Conservation (phyloP, 2,888 invertebrate genomes). For the Plagodis dolabraria region DNA sequence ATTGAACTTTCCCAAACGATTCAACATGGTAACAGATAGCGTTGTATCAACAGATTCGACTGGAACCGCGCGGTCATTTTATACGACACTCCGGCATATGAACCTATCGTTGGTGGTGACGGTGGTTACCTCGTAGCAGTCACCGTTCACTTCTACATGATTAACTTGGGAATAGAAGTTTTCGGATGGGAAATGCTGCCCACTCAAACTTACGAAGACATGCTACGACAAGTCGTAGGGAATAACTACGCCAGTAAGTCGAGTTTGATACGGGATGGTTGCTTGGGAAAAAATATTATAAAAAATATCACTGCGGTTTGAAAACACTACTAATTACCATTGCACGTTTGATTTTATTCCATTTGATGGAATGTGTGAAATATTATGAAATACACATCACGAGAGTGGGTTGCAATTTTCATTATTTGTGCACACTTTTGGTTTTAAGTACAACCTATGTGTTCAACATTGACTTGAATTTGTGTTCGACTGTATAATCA, state of each 20-base stretch:
- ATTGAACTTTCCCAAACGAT: conserved; percentile 13
- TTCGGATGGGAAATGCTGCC: conserved; percentile 66
- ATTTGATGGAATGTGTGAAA: neutral
- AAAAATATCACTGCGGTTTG: conserved; percentile 3
- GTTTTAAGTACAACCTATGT: too few relatives aligned
- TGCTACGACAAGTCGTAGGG: conserved; percentile 77
- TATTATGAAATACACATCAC: neutral
- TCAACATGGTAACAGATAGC: conserved; percentile 56
- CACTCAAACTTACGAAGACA: conserved; percentile 75
- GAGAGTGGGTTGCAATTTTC: too few relatives aligned
- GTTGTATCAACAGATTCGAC: conserved; percentile 82
- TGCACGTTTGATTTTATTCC: conserved; percentile 22
- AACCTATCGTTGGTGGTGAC: conserved; percentile 87
- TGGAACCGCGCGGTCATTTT: conserved; percentile 90
- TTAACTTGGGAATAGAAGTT: conserved; percentile 56
- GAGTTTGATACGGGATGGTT: conserved; percentile 33
- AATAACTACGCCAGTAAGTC: conserved; percentile 84
- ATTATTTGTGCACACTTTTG: too few relatives aligned
- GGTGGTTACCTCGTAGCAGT: conserved; percentile 92
- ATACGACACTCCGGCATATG: conserved; percentile 90
- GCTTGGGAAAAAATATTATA: conserved; percentile 16
- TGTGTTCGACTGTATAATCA: too few relatives aligned
- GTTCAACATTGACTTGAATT: too few relatives aligned
- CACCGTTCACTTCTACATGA: conserved; percentile 87
- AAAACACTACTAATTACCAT: conserved; percentile 15